phyloP scores from a whole-genome alignment of 2,888 invertebrate genomes.

The Mesochorus sp. region DNA sequence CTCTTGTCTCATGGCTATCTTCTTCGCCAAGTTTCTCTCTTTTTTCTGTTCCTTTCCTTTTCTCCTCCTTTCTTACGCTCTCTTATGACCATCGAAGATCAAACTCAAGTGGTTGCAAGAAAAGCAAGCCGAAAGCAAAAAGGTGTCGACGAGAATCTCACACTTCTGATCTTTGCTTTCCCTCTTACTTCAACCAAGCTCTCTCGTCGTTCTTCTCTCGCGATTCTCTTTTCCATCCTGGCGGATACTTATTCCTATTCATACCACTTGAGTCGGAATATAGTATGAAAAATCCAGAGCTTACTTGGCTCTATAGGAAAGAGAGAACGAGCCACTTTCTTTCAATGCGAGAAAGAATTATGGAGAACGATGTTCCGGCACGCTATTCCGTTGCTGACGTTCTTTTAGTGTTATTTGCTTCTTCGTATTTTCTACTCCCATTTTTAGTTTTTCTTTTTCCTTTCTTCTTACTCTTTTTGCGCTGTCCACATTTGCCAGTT shows the following conservation, averaged over 20 bases:
- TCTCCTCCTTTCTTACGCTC: background rate
- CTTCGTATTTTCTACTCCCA: background rate
- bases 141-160: conserved; percentile 25
- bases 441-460: background rate
- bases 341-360: conserved; percentile 33
- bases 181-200: background rate
- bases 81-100: background rate
- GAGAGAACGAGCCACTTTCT: conserved; percentile 19
- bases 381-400: conserved; percentile 16
- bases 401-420: background rate
- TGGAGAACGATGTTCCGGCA: conserved; percentile 48
- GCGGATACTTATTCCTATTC: conserved; percentile 19
- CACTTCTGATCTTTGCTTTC: background rate
- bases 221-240: background rate
- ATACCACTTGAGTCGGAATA: conserved; percentile 13
- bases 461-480: background rate
- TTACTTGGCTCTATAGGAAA: background rate
- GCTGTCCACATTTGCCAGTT: background rate
- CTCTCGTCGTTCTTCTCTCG: background rate
- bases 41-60: background rate
- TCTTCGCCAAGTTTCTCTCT: background rate
- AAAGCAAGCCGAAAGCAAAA: background rate
- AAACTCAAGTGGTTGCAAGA: conserved; percentile 4
- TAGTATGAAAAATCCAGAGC: conserved; percentile 4
- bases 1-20: conserved; percentile 8